A percentile compares a stretch with the other conserved stretches of the same genome.
These are phyloP conservation scores for Bombylius major DNA, from an alignment of 2,888 invertebrate species.

Conservation along the genomic window DNA sequence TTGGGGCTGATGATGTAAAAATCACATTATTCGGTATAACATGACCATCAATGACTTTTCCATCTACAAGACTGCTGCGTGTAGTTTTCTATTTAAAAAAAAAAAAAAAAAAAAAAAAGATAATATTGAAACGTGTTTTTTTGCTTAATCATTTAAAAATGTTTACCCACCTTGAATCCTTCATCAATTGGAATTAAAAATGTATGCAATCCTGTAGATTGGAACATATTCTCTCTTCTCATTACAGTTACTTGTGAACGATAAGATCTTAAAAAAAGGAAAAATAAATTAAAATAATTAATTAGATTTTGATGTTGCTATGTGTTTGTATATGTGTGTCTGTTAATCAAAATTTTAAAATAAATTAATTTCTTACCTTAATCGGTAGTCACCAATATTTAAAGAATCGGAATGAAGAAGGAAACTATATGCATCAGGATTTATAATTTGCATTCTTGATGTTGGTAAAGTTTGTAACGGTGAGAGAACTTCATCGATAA, in stretches of 20 bases:
- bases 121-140: background rate
- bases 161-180: conserved; percentile 61
- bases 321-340: no score
- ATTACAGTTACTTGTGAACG: conserved; percentile 60
- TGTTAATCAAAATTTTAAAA: no score
- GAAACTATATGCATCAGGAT: conserved; percentile 71
- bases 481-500: conserved; percentile 75
- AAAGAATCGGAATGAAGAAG: conserved; percentile 64
- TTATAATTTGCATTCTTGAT: conserved; percentile 52
- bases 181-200: conserved; percentile 86
- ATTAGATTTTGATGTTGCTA: no score
- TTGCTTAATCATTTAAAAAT: background rate
- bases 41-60: conserved; percentile 78
- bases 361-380: conserved; percentile 45
- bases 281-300: background rate
- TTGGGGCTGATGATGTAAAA: conserved; percentile 70
- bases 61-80: conserved; percentile 63
- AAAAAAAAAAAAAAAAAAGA: background rate
- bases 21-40: conserved; percentile 77
- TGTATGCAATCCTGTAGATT: conserved; percentile 66
- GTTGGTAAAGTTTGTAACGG: conserved; percentile 56
- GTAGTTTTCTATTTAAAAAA: conserved; percentile 43
- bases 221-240: conserved; percentile 62
- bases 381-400: conserved; percentile 55
- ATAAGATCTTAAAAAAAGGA: conserved; percentile 47